Percentiles rank a stretch among this genome's conserved stretches.
These are phyloP conservation scores for Rhinoptilus africanus DNA, from an alignment of 2,113 vertebrate species.

Conservation along the genomic window DNA sequence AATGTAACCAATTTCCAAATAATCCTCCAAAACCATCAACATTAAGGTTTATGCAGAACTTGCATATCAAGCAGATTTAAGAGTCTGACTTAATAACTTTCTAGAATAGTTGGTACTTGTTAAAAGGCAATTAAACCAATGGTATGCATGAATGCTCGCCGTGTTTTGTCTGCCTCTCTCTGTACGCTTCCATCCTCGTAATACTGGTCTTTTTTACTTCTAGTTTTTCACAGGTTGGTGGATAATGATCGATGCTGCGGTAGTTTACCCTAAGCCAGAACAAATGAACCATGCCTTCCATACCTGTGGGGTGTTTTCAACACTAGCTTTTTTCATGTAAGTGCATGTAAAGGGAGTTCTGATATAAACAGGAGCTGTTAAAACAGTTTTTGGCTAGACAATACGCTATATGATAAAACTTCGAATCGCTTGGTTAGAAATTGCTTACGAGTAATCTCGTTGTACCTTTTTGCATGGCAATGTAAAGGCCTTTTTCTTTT, in stretches of 20 bases:
- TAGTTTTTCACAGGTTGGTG: constrained; percentile 95
- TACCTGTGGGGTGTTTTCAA: constrained; percentile 92
- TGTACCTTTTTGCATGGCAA: not conserved
- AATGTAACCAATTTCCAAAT: not conserved
- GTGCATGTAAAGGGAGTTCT: constrained; percentile 29
- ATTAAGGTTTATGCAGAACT: not conserved
- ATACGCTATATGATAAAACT: not conserved
- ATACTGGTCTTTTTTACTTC: not conserved
- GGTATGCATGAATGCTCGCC: not conserved
- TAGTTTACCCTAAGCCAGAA: constrained; percentile 78
- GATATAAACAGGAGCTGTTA: rapidly evolving
- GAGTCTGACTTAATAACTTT: not conserved
- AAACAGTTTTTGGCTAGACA: not conserved
- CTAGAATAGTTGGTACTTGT: not conserved
- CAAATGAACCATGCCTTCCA: constrained; percentile 90
- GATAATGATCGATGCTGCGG: constrained; percentile 92
- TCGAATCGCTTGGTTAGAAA: not conserved
- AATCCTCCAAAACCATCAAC: not conserved
- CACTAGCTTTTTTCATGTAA: constrained; percentile 93
- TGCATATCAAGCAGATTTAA: not conserved
- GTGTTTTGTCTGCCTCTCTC: not conserved
- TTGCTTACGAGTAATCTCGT: not conserved
- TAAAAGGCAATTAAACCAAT: not conserved
- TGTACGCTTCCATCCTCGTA: not conserved
- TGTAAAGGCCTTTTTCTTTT: not conserved